phyloP scores from a whole-genome alignment of 35 echinoderm and acorn worm species.

The Heliocidaris tuberculata region DNA sequence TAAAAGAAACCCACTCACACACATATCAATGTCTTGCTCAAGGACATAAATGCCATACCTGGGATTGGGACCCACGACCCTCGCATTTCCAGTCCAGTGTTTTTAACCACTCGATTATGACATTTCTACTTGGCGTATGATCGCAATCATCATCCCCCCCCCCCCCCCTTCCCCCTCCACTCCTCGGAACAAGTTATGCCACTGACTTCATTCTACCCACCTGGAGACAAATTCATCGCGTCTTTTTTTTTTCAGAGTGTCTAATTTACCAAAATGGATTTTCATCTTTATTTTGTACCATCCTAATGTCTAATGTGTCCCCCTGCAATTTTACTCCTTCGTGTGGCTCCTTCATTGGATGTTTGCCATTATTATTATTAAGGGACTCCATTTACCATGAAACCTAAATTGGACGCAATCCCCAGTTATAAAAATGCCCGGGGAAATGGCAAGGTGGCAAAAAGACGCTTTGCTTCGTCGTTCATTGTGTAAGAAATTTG shows the following conservation, averaged over 20 bases:
- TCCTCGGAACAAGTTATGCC: too few relatives aligned
- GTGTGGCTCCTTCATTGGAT: too few relatives aligned
- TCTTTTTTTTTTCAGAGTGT: neutral
- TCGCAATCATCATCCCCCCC: too few relatives aligned
- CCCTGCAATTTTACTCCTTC: neutral
- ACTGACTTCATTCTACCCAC: neutral
- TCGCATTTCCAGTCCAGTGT: too few relatives aligned
- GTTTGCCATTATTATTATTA: neutral
- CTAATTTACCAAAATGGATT: neutral
- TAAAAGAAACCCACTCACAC: too few relatives aligned
- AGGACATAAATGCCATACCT: too few relatives aligned
- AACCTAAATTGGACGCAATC: neutral
- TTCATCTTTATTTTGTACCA: neutral
- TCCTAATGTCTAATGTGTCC: neutral
- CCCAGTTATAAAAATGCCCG: neutral
- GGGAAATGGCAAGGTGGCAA: neutral
- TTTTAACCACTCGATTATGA: too few relatives aligned
- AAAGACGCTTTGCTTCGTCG: neutral
- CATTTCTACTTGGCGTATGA: too few relatives aligned
- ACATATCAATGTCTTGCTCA: too few relatives aligned
- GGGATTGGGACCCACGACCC: too few relatives aligned
- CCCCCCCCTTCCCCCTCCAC: too few relatives aligned
- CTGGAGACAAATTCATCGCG: neutral
- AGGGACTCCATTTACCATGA: neutral
- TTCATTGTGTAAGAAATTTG: too few relatives aligned